Conservation (phyloP, 2,797 vertebrate genomes). For the Enteromius treurensis region DNA sequence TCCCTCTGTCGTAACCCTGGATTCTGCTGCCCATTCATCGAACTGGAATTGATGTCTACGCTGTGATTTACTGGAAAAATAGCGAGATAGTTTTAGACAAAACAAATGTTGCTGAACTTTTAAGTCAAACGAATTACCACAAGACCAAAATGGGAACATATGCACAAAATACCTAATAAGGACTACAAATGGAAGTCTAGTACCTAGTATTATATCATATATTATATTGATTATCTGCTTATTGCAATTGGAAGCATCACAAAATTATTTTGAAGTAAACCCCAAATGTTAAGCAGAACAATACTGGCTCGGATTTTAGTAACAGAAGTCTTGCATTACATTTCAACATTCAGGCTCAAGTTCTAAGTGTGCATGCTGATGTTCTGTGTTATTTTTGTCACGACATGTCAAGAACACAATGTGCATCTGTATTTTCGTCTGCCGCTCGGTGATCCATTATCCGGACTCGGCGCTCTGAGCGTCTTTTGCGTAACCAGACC, state of each 20-base stretch:
- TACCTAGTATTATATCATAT: background rate
- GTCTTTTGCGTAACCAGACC: conserved; percentile 59
- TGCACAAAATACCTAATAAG: background rate
- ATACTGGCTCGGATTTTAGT: background rate
- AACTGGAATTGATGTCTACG: conserved; percentile 9
- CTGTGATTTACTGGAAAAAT: background rate
- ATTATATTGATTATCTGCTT: background rate
- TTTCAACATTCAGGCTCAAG: background rate
- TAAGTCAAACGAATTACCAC: background rate
- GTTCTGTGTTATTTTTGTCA: conserved; percentile 12
- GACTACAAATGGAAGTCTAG: too few species aligned
- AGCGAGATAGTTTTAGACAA: background rate
- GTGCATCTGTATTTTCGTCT: conserved; percentile 4
- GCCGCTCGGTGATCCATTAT: conserved; percentile 73
- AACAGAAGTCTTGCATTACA: background rate
- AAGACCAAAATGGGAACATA: background rate
- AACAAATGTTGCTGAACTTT: background rate
- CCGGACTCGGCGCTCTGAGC: background rate
- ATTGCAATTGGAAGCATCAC: background rate
- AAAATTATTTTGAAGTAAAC: background rate
- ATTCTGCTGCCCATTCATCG: conserved; percentile 10
- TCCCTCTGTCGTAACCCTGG: background rate
- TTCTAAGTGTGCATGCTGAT: background rate
- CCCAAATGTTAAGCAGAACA: background rate
- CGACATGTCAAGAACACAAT: background rate